phyloP scores from a whole-genome alignment of 1,140 invertebrate genomes.

The Bradynema listronoti region DNA sequence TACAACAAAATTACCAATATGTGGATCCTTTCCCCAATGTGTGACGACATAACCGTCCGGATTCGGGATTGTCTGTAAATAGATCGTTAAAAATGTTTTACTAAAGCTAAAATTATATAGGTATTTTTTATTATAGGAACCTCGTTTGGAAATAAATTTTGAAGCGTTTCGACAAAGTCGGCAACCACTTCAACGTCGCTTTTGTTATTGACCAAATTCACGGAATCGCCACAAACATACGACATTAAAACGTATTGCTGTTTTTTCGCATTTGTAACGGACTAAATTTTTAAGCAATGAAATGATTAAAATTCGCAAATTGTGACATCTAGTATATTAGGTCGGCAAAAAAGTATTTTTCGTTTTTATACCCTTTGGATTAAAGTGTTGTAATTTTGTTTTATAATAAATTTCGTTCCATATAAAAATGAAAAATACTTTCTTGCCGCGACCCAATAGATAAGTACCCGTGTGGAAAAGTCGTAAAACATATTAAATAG shows the following conservation, averaged over 20 bases:
- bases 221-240: constrained; percentile 58
- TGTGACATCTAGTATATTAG: too few relatives aligned
- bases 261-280: constrained; percentile 27
- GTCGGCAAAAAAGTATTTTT: too few relatives aligned
- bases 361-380: too few relatives aligned
- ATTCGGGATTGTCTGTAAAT: constrained; percentile 45
- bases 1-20: too few relatives aligned
- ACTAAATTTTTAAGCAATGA: constrained; percentile 19
- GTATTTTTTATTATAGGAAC: constrained; percentile 10
- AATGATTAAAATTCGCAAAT: constrained; percentile 7
- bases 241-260: constrained; percentile 56
- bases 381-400: too few relatives aligned
- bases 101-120: constrained; percentile 3
- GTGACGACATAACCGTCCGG: constrained; percentile 60
- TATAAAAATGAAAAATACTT: constrained; percentile 7
- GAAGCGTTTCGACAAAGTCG: constrained; percentile 54
- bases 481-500: constrained; percentile 61
- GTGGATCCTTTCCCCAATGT: constrained; percentile 59
- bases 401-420: constrained; percentile 10
- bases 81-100: constrained; percentile 9
- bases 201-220: constrained; percentile 53
- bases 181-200: constrained; percentile 58
- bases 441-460: too few relatives aligned
- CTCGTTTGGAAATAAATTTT: constrained; percentile 49
- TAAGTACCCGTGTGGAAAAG: constrained; percentile 52